These are phyloP conservation scores for Philereme transversata DNA, from an alignment of 2,888 invertebrate species.

Conservation along the genomic window DNA sequence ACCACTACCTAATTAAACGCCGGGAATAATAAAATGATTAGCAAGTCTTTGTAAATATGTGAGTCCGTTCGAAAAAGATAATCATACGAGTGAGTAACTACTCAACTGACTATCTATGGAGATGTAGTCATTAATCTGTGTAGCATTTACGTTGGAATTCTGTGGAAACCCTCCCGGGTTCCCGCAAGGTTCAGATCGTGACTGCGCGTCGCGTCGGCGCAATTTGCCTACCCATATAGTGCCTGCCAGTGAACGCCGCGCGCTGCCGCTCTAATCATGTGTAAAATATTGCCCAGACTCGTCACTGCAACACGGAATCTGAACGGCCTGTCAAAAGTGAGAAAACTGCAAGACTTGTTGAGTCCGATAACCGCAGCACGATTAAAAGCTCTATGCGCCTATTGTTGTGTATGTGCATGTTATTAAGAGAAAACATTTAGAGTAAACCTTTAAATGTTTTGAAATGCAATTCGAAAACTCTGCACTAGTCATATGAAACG, in stretches of 20 bases:
- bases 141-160: slow-evolving; percentile 80
- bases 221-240: slow-evolving; percentile 83
- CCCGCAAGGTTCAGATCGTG: slow-evolving; percentile 82
- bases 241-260: slow-evolving; percentile 66
- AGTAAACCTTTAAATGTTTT: slow-evolving; percentile 10
- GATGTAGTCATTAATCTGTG: slow-evolving; percentile 75
- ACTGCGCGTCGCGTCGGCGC: slow-evolving; percentile 79
- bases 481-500: slow-evolving; percentile 21
- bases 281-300: slow-evolving; percentile 79
- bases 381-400: slow-evolving; percentile 40
- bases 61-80: slow-evolving; percentile 22
- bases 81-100: slow-evolving; percentile 26
- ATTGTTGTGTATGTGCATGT: slow-evolving; percentile 3
- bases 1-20: slow-evolving; percentile 35
- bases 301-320: slow-evolving; percentile 73
- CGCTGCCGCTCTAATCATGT: slow-evolving; percentile 76
- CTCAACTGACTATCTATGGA: slow-evolving; percentile 50
- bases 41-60: slow-evolving; percentile 16
- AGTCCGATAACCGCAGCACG: slow-evolving; percentile 65
- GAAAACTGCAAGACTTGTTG: slow-evolving; percentile 72
- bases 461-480: slow-evolving; percentile 19
- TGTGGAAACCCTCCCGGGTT: slow-evolving; percentile 78
- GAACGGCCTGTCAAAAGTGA: slow-evolving; percentile 73
- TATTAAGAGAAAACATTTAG: slow-evolving; percentile 4
- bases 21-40: slow-evolving; percentile 22